These are phyloP conservation scores for Dendrophyllia cribrosa DNA, from an alignment of 64 coral and sea anemone genomes.

Conservation along the genomic window DNA sequence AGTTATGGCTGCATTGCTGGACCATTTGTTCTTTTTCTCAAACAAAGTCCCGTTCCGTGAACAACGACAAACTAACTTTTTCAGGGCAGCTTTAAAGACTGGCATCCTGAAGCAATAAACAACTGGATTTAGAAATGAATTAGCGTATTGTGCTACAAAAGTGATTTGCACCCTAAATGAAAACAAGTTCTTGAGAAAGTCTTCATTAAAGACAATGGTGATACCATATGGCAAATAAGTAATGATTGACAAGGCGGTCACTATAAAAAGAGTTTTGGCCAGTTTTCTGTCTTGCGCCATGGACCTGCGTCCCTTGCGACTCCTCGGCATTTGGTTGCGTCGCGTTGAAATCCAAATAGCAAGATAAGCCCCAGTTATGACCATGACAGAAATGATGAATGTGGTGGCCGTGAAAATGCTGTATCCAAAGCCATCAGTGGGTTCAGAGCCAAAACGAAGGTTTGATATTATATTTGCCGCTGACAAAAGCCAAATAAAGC, in stretches of 20 bases:
- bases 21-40: no score
- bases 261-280: neutral
- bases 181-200: neutral
- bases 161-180: neutral
- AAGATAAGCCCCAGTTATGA: neutral
- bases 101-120: neutral
- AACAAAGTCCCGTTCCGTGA: no score
- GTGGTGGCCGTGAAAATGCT: neutral
- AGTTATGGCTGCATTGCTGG: no score
- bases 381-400: neutral
- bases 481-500: neutral
- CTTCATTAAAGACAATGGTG: no score
- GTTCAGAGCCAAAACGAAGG: neutral
- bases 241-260: neutral
- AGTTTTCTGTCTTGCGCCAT: neutral
- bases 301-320: neutral
- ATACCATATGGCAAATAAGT: neutral
- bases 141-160: neutral
- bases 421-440: no score
- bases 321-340: neutral
- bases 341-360: neutral
- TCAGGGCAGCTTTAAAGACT: neutral
- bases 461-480: neutral
- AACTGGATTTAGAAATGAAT: conserved; percentile 23
- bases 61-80: no score